Percentiles rank a stretch among this genome's conserved stretches.
These are phyloP conservation scores for Salvelinus sp. DNA, from an alignment of 2,113 vertebrate species.

Conservation along the genomic window DNA sequence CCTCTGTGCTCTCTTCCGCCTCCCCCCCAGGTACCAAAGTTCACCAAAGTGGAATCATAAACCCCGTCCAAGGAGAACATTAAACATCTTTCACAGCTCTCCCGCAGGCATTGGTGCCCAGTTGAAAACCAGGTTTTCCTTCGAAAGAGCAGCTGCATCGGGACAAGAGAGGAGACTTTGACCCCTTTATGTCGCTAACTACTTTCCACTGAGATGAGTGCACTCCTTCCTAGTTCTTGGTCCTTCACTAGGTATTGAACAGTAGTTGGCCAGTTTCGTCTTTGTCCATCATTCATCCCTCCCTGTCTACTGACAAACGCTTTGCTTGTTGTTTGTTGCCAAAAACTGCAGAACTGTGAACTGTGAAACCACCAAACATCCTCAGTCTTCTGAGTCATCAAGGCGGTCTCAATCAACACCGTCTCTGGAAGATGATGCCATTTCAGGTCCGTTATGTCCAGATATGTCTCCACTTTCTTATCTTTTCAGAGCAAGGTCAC, in stretches of 20 bases:
- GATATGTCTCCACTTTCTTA: neutral
- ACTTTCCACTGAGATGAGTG: neutral
- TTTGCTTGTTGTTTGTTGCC: too few species aligned
- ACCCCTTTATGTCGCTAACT: neutral
- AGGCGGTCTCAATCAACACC: too few species aligned
- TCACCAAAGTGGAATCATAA: neutral
- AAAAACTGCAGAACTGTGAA: too few species aligned
- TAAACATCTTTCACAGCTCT: neutral
- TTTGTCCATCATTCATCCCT: too few species aligned
- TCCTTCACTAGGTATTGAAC: neutral
- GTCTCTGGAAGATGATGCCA: neutral
- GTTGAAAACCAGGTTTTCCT: neutral
- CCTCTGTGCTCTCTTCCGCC: neutral
- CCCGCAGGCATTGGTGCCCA: too few species aligned
- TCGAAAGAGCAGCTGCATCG: neutral
- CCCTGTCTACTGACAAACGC: too few species aligned
- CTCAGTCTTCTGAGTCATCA: neutral
- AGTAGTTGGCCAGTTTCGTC: too few species aligned
- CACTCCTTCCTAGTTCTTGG: neutral
- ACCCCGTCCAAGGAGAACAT: neutral
- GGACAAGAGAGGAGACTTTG: neutral
- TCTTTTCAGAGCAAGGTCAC: neutral
- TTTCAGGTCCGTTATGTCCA: neutral
- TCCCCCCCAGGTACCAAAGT: neutral
- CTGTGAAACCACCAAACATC: neutral